Evolutionary conservation across 2,888 invertebrate species (phyloP).

Genomic region (Drosophila rellima): DNA sequence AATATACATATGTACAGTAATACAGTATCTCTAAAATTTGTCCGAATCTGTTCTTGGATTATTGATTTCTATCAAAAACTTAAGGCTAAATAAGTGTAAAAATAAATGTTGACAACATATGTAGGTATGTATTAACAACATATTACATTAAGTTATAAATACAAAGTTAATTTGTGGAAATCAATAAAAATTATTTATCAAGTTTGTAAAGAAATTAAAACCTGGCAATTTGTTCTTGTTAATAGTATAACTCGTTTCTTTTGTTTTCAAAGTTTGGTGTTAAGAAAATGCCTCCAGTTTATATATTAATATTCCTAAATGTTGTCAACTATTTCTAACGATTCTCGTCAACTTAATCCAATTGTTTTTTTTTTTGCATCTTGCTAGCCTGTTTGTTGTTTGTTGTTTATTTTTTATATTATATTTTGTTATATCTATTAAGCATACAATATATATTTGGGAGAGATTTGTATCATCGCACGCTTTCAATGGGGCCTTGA

Average conservation of each 20-base stretch:
- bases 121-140: neutral
- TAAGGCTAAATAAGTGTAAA: neutral
- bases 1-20: too few relatives aligned
- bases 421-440: constrained; percentile 32
- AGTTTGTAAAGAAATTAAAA: too few relatives aligned
- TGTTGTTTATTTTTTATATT: constrained; percentile 1
- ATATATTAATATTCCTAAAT: neutral
- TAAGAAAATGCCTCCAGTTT: too few relatives aligned
- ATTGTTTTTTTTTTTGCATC: constrained; percentile 11
- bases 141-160: neutral
- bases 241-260: too few relatives aligned
- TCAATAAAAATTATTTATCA: too few relatives aligned
- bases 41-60: too few relatives aligned
- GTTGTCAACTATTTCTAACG: neutral
- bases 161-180: too few relatives aligned
- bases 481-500: constrained; percentile 35
- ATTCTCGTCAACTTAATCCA: constrained; percentile 9
- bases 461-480: constrained; percentile 40
- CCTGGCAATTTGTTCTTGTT: too few relatives aligned
- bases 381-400: neutral
- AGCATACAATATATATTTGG: constrained; percentile 20
- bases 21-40: too few relatives aligned
- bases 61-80: too few relatives aligned
- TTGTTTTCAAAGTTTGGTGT: too few relatives aligned
- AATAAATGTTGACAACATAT: too few relatives aligned